Base-by-base conservation (phyloP, 2,113 vertebrate genomes). In the Odocoileus virginianus region DNA sequence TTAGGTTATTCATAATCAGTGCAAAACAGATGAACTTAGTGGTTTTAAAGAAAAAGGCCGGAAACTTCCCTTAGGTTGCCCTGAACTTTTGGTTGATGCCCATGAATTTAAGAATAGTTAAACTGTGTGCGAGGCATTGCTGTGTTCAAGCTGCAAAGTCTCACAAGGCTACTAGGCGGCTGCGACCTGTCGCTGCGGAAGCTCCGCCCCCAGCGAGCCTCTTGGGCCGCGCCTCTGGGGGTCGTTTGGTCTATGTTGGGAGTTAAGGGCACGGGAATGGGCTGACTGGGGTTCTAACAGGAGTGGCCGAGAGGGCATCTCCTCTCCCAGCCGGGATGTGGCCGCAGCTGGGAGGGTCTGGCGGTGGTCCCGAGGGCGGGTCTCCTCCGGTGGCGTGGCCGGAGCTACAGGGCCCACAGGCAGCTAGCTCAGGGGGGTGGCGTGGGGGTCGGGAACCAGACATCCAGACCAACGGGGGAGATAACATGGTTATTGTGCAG, bases 81-180 rank as follows among this genome's bases (percentile, higher is more conserved):
- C 78, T 17, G 58, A 82, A 98, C 57, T 79, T 96, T 87, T 94
- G 96, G 91, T 96, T 96, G 97, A 52, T 2, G 57, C 13, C 86
- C 28, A 25, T 23, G n/a, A 30, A 74, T 17, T 58, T 13, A 78
- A 97, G 95, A 89, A 96, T 28, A 97, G 93, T 97, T 96, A 94
- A 3, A 96, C 98, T 97, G 92, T 71, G 97, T 96, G 97, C 97
- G 92, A 98, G 97, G 98, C 95, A 87, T 90, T 97, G 98, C 86
- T 98, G 93, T 67, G 47, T 98, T 98, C 97, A 97, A 98, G 97
- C 97, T 98, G 97, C 95, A 98, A 96, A 61, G 81, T 87, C 98
- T 94, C 97, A 97, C 97, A 15, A 89, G 97, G 93, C 84, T 87
- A 91, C 97, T 95, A 97, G 87, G 88, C n/a, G 33, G 92, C 76